Percentiles rank a stretch among this genome's conserved stretches.
Evolutionary conservation across 2,113 vertebrate species (phyloP).

Genomic region (Vicugna pacos): DNA sequence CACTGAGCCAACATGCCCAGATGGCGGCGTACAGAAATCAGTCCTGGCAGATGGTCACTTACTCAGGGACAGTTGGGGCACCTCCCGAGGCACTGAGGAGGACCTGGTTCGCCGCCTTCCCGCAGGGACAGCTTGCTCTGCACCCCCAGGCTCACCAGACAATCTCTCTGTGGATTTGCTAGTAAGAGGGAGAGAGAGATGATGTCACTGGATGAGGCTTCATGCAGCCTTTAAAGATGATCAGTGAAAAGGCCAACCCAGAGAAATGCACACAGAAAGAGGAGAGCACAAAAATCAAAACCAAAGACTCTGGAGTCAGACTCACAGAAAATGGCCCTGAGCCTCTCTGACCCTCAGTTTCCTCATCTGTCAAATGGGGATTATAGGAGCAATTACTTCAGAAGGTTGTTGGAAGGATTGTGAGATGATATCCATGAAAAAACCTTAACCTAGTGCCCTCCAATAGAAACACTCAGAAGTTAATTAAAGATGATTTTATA

Average conservation of each 20-base stretch:
- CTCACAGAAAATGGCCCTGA: neutral
- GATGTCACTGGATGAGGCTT: neutral
- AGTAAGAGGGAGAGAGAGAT: neutral
- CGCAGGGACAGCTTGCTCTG: neutral
- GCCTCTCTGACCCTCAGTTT: neutral
- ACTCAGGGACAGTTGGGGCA: constrained; percentile 81
- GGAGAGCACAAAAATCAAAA: accelerated
- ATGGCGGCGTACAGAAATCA: neutral
- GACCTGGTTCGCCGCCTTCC: constrained; percentile 69
- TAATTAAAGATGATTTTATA: neutral
- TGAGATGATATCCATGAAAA: neutral
- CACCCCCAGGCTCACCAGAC: neutral
- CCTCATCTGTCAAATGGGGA: neutral
- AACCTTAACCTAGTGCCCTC: neutral
- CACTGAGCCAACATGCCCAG: neutral
- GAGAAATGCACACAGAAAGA: neutral
- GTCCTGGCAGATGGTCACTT: constrained; percentile 58
- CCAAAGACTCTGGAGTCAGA: neutral
- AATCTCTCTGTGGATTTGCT: constrained; percentile 73
- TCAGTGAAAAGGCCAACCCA: neutral
- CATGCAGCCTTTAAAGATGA: neutral
- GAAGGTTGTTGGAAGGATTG: neutral
- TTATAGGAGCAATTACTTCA: neutral
- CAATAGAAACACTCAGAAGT: neutral
- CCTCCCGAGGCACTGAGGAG: constrained; percentile 76